Evolutionary conservation across 2,113 vertebrate genomes (phyloP), one percentile per base, ranked within the genome.

Genomic region (Axis porcinus): DNA sequence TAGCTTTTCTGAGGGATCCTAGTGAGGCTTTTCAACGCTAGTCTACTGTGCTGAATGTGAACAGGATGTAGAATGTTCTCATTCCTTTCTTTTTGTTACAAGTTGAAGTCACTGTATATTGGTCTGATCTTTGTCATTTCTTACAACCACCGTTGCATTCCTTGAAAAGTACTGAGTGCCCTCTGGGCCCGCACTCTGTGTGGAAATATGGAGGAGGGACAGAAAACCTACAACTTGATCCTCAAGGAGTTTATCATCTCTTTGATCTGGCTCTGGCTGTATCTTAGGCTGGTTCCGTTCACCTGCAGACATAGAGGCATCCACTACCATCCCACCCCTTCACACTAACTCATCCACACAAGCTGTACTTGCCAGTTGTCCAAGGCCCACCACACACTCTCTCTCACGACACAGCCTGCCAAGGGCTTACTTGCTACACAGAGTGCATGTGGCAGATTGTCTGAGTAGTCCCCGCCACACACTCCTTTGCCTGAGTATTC

Each of bases 251-350:
- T 54, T 13, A 50, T 21, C 5, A 2, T 74, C 47, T 36, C 50
- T 33, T 28, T 36, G 64, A 4, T 6, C 52, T 54, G 43, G 43
- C 58, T 43, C 15, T 55, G 33, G 47, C 8, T 54, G n/a, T 40
- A 3, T 60, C n/a, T 78, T 57, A 10, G 81, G 43, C 64, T 36
- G 23, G 33, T 27, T 64, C 36, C 43, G 16, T 6, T 70, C 7
- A 21, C 40, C 47, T 28, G 23, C 28, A 40, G 47, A 36, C 23
- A 14, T 0, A 17, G 54, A 23, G 5, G 1, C 4, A 15, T 0
- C 7, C 21, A 10, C 14, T 0, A 36, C 3, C 6, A 6, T 14
- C 62, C 62, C 36, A 33, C 5, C 6, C 7, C 17, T 13, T 21
- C 45, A 25, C 7, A 9, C 78, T 52, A 54, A 13, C n/a, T 89